Evolutionary conservation across 1,140 invertebrate genomes (phyloP).

Genomic region (Helicoverpa zea): DNA sequence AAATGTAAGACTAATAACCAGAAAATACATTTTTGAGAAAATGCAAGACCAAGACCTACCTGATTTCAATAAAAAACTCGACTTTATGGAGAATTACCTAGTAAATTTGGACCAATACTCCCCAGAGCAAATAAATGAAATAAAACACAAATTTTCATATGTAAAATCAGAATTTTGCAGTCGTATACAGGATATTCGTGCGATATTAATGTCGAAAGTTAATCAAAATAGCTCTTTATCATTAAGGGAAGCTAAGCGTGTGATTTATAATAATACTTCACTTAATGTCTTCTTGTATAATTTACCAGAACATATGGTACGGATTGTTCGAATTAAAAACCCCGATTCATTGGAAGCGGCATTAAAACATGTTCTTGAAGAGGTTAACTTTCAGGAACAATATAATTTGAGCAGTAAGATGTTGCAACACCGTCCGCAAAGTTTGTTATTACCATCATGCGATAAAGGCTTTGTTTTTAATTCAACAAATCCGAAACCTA

Average conservation of each 20-base stretch:
- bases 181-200: constrained; percentile 41
- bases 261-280: constrained; percentile 9
- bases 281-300: constrained; percentile 4
- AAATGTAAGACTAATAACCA: not conserved
- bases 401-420: not conserved
- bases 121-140: constrained; percentile 3
- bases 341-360: not conserved
- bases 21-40: not conserved
- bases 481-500: too few relatives aligned
- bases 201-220: constrained; percentile 47
- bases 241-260: constrained; percentile 15
- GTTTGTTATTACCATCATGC: too few relatives aligned
- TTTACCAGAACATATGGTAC: not conserved
- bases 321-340: constrained; percentile 17
- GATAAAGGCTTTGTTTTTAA: too few relatives aligned
- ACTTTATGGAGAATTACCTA: not conserved
- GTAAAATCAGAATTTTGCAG: constrained; percentile 40
- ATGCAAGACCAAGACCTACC: not conserved
- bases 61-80: constrained; percentile 11
- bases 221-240: not conserved
- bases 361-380: not conserved
- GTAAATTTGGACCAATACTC: not conserved
- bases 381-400: constrained; percentile 31
- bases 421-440: too few relatives aligned
- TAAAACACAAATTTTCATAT: constrained; percentile 9